Conservation (phyloP, 2,113 vertebrate species). For the Sisor rabdophorus region DNA sequence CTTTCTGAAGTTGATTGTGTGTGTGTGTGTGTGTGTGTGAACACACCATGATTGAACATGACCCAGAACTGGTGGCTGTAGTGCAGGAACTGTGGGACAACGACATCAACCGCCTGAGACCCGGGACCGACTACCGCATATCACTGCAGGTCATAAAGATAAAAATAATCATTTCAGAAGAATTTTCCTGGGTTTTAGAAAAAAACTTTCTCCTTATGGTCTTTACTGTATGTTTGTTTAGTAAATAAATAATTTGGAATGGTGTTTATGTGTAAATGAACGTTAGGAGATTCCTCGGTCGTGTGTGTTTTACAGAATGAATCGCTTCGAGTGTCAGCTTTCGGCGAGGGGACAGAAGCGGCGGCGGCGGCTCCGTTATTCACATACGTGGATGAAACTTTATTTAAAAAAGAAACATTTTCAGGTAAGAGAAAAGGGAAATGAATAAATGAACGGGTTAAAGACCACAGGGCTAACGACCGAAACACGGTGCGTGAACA, state of each 20-base stretch:
- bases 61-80: conserved; percentile 68
- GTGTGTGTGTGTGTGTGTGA: not conserved
- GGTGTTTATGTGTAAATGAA: no score
- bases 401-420: conserved; percentile 78
- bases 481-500: no score
- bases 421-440: conserved; percentile 54
- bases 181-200: not conserved
- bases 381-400: conserved; percentile 70
- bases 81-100: conserved; percentile 75
- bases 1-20: not conserved
- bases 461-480: no score
- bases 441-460: not conserved
- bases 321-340: conserved; percentile 53
- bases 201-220: not conserved
- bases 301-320: conserved; percentile 61
- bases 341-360: conserved; percentile 55
- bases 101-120: conserved; percentile 68
- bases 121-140: conserved; percentile 75
- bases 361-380: conserved; percentile 68
- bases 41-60: conserved; percentile 64
- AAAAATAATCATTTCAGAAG: not conserved
- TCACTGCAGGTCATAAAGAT: conserved; percentile 67
- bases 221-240: not conserved
- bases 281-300: not conserved
- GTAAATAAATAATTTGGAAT: no score